Base-by-base conservation (phyloP, 2,113 vertebrate genomes). In the Orycteropus afer region DNA sequence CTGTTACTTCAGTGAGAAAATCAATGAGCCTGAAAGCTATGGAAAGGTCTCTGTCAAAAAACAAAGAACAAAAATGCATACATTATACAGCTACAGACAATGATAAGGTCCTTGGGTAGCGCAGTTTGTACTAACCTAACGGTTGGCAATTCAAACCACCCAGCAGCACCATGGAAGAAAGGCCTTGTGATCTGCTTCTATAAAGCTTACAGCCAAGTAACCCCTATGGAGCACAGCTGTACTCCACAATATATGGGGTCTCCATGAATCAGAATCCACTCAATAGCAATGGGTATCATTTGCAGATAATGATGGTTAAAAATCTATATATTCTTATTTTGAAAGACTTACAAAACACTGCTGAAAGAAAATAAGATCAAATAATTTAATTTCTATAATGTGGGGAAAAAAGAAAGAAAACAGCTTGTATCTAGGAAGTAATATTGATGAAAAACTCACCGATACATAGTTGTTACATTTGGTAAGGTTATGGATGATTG, bases 331-430 rank as follows among this genome's bases (percentile, higher is more conserved):
- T 53, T 45, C 92, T 81, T 71, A 80, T 78, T 91, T 69, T 71
- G 61, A 67, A 96, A 49, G 49, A 51, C 27, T 42, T 42, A 40
- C 29, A 91, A 90, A 86, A 67, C 34, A 67, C 51, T 78, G 17
- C 53, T 79, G 34, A 61, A 87, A 87, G 45, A 42, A 96, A 95
- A 73, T 23, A 95, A 67, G 47, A 63, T 15, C 14, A 8, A 27
- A n/a, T 45, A 65, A 10, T 65, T 89, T 37, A 81, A 45, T 79
- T 85, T 81, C 37, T 51, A 57, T 42, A 22, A 9, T 27, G n/a
- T 61, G 15, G 47, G 53, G 34, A 32, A n/a, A 74, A 29, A 59
- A 90, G 76, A 40, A 59, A 78, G 57, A 82, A 20, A 84, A 94
- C 12, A 67, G 74, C 12, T 7, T 61, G 0, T 34, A 76, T 51